A percentile compares a stretch with the other conserved stretches of the same genome.
Conservation (phyloP, 2,113 vertebrate species). For the Xenus cinereus region DNA sequence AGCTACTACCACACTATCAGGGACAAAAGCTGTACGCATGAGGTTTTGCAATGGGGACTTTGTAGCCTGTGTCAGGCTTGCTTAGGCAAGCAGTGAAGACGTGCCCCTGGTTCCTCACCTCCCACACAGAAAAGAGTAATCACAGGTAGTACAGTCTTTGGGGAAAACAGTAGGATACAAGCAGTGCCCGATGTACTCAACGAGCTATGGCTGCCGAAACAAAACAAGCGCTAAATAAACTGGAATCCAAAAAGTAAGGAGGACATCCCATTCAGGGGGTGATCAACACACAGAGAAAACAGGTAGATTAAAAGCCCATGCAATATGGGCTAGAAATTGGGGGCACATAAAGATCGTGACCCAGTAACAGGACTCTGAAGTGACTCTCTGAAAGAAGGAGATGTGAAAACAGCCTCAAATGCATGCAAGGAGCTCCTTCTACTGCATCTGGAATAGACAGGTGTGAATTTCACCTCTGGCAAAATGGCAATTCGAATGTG, state of each 20-base stretch:
- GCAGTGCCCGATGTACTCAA: neutral
- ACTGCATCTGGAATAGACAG: neutral
- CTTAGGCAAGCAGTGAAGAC: neutral
- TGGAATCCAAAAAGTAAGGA: neutral
- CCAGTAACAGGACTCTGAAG: neutral
- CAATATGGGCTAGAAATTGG: neutral
- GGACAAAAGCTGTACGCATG: neutral
- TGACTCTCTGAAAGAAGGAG: neutral
- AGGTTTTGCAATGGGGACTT: neutral
- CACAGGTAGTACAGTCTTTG: neutral
- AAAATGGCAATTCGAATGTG: accelerated
- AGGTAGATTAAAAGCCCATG: neutral
- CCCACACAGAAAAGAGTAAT: neutral
- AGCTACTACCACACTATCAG: neutral
- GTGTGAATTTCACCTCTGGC: neutral
- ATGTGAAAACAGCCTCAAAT: neutral
- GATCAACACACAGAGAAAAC: neutral
- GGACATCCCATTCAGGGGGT: accelerated
- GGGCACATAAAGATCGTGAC: neutral
- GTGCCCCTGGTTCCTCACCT: neutral
- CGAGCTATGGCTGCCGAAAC: neutral
- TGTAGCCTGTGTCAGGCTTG: neutral
- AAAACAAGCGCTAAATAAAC: neutral
- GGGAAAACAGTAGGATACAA: neutral
- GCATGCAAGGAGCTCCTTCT: neutral